Percentiles rank a stretch among this genome's conserved stretches.
These are phyloP conservation scores for Felis catus DNA, from an alignment of 2,113 vertebrate genomes.

Conservation along the genomic window DNA sequence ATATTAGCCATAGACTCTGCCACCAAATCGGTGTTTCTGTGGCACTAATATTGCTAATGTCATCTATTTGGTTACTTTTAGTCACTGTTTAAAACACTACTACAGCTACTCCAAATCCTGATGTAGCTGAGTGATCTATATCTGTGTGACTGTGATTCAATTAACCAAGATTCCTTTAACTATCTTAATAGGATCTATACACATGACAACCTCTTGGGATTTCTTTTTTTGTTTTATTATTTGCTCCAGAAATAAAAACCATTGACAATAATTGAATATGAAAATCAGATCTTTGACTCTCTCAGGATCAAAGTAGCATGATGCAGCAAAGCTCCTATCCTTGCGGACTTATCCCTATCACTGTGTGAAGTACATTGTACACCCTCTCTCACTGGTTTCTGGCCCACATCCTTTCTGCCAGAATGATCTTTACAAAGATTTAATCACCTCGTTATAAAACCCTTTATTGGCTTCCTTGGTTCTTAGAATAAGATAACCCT, in stretches of 20 bases:
- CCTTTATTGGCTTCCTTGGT: neutral
- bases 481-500: neutral
- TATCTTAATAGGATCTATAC: neutral
- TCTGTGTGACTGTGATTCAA: neutral
- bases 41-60: neutral
- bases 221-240: constrained; percentile 7
- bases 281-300: neutral
- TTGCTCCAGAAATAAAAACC: neutral
- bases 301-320: neutral
- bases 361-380: neutral
- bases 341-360: neutral
- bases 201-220: neutral
- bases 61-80: neutral
- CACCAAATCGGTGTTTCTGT: neutral
- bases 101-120: neutral
- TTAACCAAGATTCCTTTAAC: neutral
- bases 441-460: neutral
- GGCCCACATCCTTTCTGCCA: neutral
- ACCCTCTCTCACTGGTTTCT: neutral
- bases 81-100: neutral
- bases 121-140: neutral
- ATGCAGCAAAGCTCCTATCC: neutral
- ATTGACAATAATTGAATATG: neutral
- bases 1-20: neutral
- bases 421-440: neutral